These are phyloP conservation scores for Congeria kusceri DNA, from an alignment of 2,888 invertebrate species.

Conservation along the genomic window DNA sequence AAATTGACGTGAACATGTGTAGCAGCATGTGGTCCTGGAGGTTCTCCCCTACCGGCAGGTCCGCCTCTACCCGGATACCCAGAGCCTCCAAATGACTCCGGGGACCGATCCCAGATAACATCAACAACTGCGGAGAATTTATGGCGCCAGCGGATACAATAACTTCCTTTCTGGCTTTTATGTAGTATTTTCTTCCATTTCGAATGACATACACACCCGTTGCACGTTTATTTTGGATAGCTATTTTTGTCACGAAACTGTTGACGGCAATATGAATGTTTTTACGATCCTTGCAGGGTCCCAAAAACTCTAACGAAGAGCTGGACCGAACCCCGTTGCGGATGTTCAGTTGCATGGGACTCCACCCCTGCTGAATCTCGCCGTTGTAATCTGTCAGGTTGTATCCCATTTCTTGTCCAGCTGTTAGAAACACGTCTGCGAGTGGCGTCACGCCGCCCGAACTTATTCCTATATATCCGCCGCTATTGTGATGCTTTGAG, in stretches of 20 bases:
- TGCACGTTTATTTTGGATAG: conserved; percentile 70
- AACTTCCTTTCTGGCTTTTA: conserved; percentile 75
- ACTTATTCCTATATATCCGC: conserved; percentile 55
- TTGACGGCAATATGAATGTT: conserved; percentile 51
- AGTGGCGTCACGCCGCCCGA: conserved; percentile 44
- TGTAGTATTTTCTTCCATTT: conserved; percentile 60
- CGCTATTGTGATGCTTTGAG: conserved; percentile 54
- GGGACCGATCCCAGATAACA: conserved; percentile 84
- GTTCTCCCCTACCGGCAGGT: conserved; percentile 79
- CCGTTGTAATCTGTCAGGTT: conserved; percentile 52
- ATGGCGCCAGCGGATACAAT: conserved; percentile 84
- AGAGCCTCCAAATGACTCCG: conserved; percentile 79
- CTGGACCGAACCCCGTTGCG: conserved; percentile 49
- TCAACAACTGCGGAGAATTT: conserved; percentile 83
- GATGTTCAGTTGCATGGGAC: conserved; percentile 46
- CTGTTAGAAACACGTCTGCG: conserved; percentile 42
- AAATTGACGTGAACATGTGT: conserved; percentile 23
- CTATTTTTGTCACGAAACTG: conserved; percentile 71
- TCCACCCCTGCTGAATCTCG: conserved; percentile 47
- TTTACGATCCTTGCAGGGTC: conserved; percentile 34
- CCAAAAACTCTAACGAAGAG: conserved; percentile 51
- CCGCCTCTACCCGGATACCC: conserved; percentile 77
- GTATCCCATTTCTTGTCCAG: conserved; percentile 55
- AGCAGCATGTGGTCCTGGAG: conserved; percentile 49
- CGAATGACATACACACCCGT: conserved; percentile 73